Conservation (phyloP, 2,113 vertebrate genomes). For the Chloebia gouldiae region DNA sequence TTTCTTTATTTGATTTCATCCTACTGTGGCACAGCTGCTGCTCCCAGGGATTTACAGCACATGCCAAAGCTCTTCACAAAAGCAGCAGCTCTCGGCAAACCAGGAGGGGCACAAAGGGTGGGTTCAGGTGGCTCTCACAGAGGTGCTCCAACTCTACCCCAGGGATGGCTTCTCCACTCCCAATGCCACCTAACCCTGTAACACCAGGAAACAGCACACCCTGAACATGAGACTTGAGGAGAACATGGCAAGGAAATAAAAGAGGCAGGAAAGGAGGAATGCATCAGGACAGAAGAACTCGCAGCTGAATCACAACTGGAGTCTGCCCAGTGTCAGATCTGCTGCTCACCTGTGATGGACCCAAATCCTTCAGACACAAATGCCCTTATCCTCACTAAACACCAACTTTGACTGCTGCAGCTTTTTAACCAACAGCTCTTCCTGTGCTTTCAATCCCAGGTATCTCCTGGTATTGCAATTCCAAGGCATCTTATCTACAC, state of each 20-base stretch:
- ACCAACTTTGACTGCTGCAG: not conserved
- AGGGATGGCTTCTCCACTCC: not conserved
- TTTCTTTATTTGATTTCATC: not conserved
- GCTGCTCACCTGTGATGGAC: not conserved
- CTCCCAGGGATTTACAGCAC: not conserved
- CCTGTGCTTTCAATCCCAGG: not conserved
- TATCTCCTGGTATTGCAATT: not conserved
- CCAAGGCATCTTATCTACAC: not conserved
- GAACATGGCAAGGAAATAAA: not conserved
- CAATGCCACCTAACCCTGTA: not conserved
- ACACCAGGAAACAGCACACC: not conserved
- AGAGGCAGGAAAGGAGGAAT: not conserved
- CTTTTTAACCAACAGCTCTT: not conserved
- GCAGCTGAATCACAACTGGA: not conserved
- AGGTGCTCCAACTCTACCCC: not conserved
- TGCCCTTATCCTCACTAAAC: not conserved
- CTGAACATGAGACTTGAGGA: not conserved
- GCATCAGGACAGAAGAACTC: not conserved
- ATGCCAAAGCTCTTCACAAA: not conserved
- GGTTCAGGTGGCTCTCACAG: not conserved
- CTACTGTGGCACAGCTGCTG: not conserved
- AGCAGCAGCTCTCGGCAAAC: not conserved
- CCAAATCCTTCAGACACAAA: not conserved
- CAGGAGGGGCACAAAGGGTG: not conserved
- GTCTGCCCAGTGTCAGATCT: not conserved